Evolutionary conservation across 2,888 invertebrate genomes (phyloP), one percentile per base, ranked within the genome.

Genomic region (Ennomos quercinarius): DNA sequence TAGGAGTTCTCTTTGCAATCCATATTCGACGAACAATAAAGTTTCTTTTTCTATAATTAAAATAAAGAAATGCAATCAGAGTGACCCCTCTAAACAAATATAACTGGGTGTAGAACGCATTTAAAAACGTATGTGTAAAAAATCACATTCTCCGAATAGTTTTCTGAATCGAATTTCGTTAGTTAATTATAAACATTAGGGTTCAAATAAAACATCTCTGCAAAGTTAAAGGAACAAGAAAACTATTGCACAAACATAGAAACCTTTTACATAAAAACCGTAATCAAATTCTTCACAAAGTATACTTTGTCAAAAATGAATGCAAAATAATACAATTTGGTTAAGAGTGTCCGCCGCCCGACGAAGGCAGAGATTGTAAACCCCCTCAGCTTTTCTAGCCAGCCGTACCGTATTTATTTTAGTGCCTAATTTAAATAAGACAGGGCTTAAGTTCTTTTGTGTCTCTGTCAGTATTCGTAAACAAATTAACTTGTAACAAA

Each of bases 241-340:
- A 76, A 76, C 68, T 54, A 57, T 62, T 67, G 62, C 63, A 61
- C 56, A 61, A 64, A 61, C 56, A 61, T 67, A 70, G 69, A 73
- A 71, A 70, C 68, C 66, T 67, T 62, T 42, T 57, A 17, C 59
- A 70, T 71, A 66, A 69, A 67, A 67, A 68, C 70, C 71, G 68
- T 67, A 72, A 77, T 74, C 70, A 70, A 77, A 73, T 70, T 75
- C 62, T 70, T 70, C 68, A 72, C 72, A 73, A 78, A 82, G 81
- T 78, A 79, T 81, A 83, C 84, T 86, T 86, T 86, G 86, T 87
- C 86, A 90, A 87, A 89, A 90, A 86, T 88, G 81, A 88, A 92
- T 91, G 91, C 88, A 88, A 90, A 90, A 89, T 90, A 91, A 91
- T 91, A 91, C 91, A 91, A 91, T 91, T 90, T 88, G 78, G 83